A percentile compares a stretch with the other conserved stretches of the same genome.
Conservation (phyloP, 2,888 invertebrate species). For the Microlaimidae sp. region DNA sequence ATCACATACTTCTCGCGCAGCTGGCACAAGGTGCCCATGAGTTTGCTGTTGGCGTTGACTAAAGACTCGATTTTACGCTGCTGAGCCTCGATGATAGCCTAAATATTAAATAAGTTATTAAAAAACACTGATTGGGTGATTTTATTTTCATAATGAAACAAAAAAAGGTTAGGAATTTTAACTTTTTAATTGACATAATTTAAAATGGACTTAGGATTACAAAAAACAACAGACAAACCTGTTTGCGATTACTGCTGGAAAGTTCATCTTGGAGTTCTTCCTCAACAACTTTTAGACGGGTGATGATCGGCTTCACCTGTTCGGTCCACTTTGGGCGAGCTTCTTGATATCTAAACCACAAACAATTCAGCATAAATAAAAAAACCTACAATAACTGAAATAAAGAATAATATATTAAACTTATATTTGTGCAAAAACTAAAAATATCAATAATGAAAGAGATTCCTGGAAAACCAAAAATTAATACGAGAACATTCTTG, state of each 20-base stretch:
- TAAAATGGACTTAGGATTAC: no score
- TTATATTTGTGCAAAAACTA: neutral
- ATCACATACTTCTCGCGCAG: neutral
- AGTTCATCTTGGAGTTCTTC: neutral
- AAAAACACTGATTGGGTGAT: no score
- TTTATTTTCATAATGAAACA: no score
- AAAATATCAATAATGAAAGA: neutral
- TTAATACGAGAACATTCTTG: neutral
- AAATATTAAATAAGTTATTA: no score
- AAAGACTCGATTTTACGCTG: conserved; percentile 24
- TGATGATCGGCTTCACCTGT: conserved; percentile 4
- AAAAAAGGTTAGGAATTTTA: no score
- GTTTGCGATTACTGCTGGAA: conserved; percentile 7
- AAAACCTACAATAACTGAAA: no score
- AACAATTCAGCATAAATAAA: no score
- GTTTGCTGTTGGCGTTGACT: conserved; percentile 21
- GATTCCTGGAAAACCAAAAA: neutral
- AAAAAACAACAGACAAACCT: no score
- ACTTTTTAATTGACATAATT: no score
- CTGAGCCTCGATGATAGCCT: conserved; percentile 23
- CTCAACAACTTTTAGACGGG: neutral
- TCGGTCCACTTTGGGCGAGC: neutral
- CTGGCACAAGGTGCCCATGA: neutral
- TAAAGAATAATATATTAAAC: no score
- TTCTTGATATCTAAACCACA: no score